These are phyloP conservation scores for Tetragonula clypearis DNA, from an alignment of 1,140 invertebrate genomes.

Conservation along the genomic window DNA sequence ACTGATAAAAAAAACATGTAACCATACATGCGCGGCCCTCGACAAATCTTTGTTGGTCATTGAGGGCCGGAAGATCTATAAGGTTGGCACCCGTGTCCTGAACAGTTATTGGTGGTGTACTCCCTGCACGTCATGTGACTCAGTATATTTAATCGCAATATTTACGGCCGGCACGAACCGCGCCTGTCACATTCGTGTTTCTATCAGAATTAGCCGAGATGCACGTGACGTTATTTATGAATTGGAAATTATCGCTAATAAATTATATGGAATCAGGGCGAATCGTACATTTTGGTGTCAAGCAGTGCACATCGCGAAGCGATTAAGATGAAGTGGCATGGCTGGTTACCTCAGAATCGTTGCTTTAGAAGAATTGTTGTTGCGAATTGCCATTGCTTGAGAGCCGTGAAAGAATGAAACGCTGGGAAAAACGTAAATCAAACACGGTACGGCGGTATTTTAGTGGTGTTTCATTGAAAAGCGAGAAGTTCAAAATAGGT, in stretches of 20 bases:
- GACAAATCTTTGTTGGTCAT: no score
- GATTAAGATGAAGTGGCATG: background rate
- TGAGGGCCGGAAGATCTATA: no score
- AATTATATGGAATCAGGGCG: conserved; percentile 15
- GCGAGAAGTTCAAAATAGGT: no score
- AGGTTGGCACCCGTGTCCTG: no score
- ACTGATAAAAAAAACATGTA: no score
- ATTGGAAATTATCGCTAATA: conserved; percentile 40
- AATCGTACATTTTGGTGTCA: conserved; percentile 38
- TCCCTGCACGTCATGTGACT: background rate
- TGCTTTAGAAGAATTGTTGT: background rate
- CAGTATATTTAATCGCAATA: background rate
- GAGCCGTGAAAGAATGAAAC: background rate
- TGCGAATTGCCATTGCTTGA: background rate
- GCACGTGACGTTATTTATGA: conserved; percentile 38
- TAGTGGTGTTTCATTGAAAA: no score
- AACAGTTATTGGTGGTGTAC: background rate
- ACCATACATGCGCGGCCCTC: no score
- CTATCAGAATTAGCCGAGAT: conserved; percentile 17
- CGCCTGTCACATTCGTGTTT: conserved; percentile 13
- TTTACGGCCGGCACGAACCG: conserved; percentile 11
- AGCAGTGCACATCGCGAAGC: background rate
- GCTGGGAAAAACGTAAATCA: background rate
- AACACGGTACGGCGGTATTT: no score
- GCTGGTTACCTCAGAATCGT: background rate